Evolutionary conservation across 1,140 invertebrate species (phyloP), one percentile per base, ranked within the genome.

Genomic region (Hycleus cichorii): DNA sequence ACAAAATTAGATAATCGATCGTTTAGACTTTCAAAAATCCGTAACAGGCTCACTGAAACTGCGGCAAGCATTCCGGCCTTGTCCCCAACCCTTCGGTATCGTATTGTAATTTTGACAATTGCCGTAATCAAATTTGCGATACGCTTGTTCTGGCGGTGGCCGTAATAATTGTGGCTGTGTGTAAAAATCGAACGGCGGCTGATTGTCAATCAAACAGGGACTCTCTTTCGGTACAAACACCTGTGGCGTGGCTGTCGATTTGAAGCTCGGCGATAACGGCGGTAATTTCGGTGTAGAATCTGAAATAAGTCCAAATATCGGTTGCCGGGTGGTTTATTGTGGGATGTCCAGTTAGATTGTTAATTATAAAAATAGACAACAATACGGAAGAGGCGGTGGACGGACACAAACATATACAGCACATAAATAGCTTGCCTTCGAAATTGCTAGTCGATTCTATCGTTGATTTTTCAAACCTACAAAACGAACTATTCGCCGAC

Each of bases 21-120:
- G 39, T 52, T 40, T 39, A 39, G 42, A 52, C 43, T 44, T 10
- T 26, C 38, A 32, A 32, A 32, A 32, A 32, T 32, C 32, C 32
- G 32, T 32, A 5, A 32, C 32, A 4, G 32, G 32, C 7, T 32
- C 32, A 7, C 7, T 32, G 32, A 32, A 32, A 32, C 32, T 32
- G 32, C 18, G 18, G 18, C 18, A 18, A 18, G 18, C 4, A 32
- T 32, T 32, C 7, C 32, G 32, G 7, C 32, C 7, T 32, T 32
- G 32, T 32, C 83, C 78, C 89, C 89, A 91, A 4, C 88, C 88
- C 51, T 88, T 79, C n/a, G 89, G 86, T 26, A 86, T 86, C 1
- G 86, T 89, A 62, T 91, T 91, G 71, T 89, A 91, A 63, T 88
- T 90, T 39, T 79, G 78, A 12, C 69, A 49, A 39, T 54, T 58